A percentile compares a stretch with the other conserved stretches of the same genome.
Evolutionary conservation across 92 coral and sea anemone genomes (phyloP).

Genomic region (Blastomussa wellsi): DNA sequence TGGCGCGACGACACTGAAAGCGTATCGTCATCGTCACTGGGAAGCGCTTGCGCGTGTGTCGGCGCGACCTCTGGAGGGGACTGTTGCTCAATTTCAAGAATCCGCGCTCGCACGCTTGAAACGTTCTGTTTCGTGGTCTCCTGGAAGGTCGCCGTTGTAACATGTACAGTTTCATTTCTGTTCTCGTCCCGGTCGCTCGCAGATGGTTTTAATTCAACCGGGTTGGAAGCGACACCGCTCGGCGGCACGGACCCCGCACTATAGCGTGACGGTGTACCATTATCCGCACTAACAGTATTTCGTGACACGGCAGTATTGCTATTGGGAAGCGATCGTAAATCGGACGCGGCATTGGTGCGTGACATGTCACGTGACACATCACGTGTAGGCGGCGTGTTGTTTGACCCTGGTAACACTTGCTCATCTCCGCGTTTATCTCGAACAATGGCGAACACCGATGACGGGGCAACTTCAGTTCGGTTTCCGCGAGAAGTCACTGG

Average conservation of each 20-base stretch:
- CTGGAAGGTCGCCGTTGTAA: neutral
- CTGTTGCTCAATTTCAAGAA: slow-evolving; percentile 52
- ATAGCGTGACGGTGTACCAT: slow-evolving; percentile 2
- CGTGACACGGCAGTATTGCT: neutral
- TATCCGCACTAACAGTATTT: neutral
- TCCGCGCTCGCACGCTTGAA: slow-evolving; percentile 53
- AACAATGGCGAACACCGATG: slow-evolving; percentile 34
- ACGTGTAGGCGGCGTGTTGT: slow-evolving; percentile 29
- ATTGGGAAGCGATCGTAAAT: neutral
- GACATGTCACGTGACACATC: slow-evolving; percentile 17
- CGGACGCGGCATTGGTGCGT: neutral
- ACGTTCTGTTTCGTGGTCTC: slow-evolving; percentile 13
- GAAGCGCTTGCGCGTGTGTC: neutral
- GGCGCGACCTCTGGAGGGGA: slow-evolving; percentile 3
- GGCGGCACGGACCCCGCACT: neutral
- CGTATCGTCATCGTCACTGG: slow-evolving; percentile 17
- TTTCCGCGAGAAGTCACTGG: slow-evolving; percentile 24
- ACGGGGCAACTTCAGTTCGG: slow-evolving; percentile 25
- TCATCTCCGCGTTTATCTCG: slow-evolving; percentile 36
- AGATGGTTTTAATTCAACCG: slow-evolving; percentile 31
- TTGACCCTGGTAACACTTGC: slow-evolving; percentile 20
- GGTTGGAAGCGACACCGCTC: slow-evolving; percentile 2
- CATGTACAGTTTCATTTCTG: slow-evolving; percentile 35
- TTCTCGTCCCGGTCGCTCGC: slow-evolving; percentile 46
- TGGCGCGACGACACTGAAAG: slow-evolving; percentile 32